Conservation (phyloP, 2,113 vertebrate genomes). For the Oncorhynchus tshawytscha region DNA sequence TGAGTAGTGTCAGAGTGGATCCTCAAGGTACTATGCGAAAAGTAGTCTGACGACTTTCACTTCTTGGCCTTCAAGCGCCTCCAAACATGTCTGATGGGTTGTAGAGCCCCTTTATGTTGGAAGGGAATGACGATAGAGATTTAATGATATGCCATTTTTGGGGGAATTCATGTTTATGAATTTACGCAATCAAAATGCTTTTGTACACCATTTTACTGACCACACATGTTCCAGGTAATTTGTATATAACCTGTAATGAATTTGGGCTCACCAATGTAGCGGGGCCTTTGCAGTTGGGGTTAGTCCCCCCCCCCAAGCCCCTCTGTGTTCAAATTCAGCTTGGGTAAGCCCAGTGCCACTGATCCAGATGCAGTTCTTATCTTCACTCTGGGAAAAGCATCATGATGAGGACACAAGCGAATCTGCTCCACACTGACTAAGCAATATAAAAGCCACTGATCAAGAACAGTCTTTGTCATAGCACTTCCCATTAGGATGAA, state of each 20-base stretch:
- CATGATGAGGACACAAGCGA: constrained; percentile 45
- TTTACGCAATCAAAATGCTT: constrained; percentile 68
- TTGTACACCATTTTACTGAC: constrained; percentile 71
- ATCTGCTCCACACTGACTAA: constrained; percentile 64
- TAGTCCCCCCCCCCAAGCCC: constrained; percentile 37
- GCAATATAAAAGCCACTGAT: constrained; percentile 79
- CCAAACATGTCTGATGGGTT: constrained; percentile 57
- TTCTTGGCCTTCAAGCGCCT: constrained; percentile 66
- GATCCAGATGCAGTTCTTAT: constrained; percentile 74
- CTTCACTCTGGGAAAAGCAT: constrained; percentile 64
- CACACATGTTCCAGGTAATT: constrained; percentile 70
- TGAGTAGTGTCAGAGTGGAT: constrained; percentile 64
- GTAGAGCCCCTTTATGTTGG: constrained; percentile 46
- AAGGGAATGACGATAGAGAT: constrained; percentile 53
- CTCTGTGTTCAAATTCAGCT: constrained; percentile 46
- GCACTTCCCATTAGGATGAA: constrained; percentile 78
- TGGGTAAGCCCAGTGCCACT: constrained; percentile 48
- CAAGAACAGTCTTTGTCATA: constrained; percentile 73
- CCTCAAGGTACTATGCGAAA: constrained; percentile 65
- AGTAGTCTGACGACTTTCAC: constrained; percentile 57
- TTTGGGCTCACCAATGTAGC: constrained; percentile 61
- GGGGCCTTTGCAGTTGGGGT: constrained; percentile 57
- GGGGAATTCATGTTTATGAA: constrained; percentile 70
- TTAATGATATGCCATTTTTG: constrained; percentile 46
- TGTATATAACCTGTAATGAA: constrained; percentile 71